Base-by-base conservation (phyloP, 2,797 vertebrate genomes). In the Steatocranus sp. region DNA sequence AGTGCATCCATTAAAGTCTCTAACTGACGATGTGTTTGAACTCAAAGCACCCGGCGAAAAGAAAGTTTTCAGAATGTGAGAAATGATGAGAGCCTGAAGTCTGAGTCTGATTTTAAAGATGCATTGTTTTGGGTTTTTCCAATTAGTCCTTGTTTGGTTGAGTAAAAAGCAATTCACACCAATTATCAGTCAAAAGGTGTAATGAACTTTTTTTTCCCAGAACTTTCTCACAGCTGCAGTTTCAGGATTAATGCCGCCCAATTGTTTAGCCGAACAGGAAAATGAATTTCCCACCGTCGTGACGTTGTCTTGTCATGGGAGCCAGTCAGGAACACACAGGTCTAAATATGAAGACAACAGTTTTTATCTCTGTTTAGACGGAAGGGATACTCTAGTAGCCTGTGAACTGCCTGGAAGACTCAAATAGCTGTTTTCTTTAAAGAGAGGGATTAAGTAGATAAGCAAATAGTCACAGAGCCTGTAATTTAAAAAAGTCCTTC, bases 371-470 rank as follows among this genome's bases (percentile, higher is more conserved):
- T 91, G 92, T 91, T 93, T 88, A 66, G 50, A 90, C 61, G 63
- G 77, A 83, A 43, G 68, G 34, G 92, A 92, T 87, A 94, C 92
- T 93, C 86, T 88, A 95, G 91, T 73, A 93, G 61, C 91, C 86
- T 95, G 95, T 91, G 94, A 95, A 94, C 86, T 56, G 75, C 81
- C 79, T 43, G 43, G 54, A 78, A 92, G 85, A 77, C 85, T 85
- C 84, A 94, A 95, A 94, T 93, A 86, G 85, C 74, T 92, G 93
- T 94, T 94, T 92, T 91, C 87, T 81, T 91, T 79, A 68, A 83
- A 88, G 80, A 80, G 38, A 30, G 81, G 88, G 90, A 93, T 90
- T 91, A 90, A 68, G 75, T 18, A 66, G 63, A 84, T 77, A 80
- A 89, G 80, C 66, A 91, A 93, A 88, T 82, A 79, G 30, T 38